These are phyloP conservation scores for Wiebesia pumilae DNA, from an alignment of 1,140 invertebrate species.

Conservation along the genomic window DNA sequence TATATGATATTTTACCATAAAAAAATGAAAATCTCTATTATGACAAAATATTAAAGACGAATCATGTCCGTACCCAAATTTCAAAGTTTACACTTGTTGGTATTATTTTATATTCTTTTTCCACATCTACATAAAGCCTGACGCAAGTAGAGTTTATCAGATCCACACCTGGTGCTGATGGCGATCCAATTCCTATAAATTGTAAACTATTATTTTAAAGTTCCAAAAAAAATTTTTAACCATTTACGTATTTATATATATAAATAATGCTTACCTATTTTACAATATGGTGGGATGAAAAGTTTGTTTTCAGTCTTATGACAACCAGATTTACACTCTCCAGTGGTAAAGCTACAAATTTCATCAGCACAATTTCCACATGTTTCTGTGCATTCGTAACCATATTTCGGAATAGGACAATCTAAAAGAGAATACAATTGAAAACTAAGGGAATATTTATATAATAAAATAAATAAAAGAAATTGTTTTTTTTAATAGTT, in stretches of 20 bases:
- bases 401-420: slow-evolving; percentile 33
- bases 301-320: neutral
- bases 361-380: slow-evolving; percentile 38
- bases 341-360: slow-evolving; percentile 7
- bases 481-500: neutral
- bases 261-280: slow-evolving; percentile 27
- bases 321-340: slow-evolving; percentile 38
- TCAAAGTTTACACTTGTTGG: slow-evolving; percentile 27
- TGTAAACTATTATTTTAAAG: neutral
- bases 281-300: slow-evolving; percentile 39
- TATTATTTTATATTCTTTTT: slow-evolving; percentile 42
- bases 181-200: slow-evolving; percentile 36
- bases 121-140: slow-evolving; percentile 17
- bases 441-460: no score
- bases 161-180: slow-evolving; percentile 26
- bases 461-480: no score
- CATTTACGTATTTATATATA: no score
- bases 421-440: neutral
- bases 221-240: neutral
- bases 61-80: slow-evolving; percentile 30
- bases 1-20: neutral
- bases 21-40: no score
- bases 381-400: slow-evolving; percentile 27
- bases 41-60: neutral
- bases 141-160: slow-evolving; percentile 33